Percentiles rank a stretch among this genome's conserved stretches.
phyloP scores from a whole-genome alignment of 2,797 vertebrate genomes.

The Chaetodon trifasciatus region DNA sequence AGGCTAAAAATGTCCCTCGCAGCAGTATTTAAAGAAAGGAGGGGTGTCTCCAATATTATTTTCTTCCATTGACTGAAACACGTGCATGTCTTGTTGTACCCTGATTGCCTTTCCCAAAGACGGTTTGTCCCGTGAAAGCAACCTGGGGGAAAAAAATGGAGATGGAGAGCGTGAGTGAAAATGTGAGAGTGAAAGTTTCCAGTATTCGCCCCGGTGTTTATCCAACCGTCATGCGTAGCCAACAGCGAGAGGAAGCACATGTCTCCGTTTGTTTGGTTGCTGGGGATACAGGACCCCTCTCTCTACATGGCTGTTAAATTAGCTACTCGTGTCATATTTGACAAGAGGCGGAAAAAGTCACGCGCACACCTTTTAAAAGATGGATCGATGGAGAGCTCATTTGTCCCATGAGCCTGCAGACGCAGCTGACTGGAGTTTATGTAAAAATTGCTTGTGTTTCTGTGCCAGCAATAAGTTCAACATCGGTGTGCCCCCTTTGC shows the following conservation, averaged over 20 bases:
- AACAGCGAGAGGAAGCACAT: conserved; percentile 81
- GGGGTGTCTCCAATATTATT: conserved; percentile 62
- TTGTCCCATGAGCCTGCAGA: conserved; percentile 38
- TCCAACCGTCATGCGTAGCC: conserved; percentile 68
- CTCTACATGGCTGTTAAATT: conserved; percentile 62
- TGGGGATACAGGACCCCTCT: conserved; percentile 69
- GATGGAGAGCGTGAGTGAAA: conserved; percentile 67
- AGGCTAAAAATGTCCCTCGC: conserved; percentile 68
- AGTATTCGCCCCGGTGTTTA: conserved; percentile 74
- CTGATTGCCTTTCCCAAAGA: conserved; percentile 76
- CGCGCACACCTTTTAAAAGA: conserved; percentile 38
- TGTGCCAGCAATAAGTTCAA: conserved; percentile 55
- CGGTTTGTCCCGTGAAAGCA: conserved; percentile 69
- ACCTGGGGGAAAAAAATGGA: conserved; percentile 67
- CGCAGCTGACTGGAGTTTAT: conserved; percentile 37
- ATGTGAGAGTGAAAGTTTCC: conserved; percentile 81
- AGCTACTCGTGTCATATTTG: conserved; percentile 67
- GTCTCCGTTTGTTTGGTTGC: conserved; percentile 86
- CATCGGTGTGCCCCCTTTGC: conserved; percentile 14
- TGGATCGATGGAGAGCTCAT: conserved; percentile 38
- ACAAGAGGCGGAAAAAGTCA: conserved; percentile 51
- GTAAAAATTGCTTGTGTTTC: conserved; percentile 32
- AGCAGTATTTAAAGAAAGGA: conserved; percentile 57
- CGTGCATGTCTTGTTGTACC: conserved; percentile 72
- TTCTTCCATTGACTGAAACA: conserved; percentile 74